Evolutionary conservation across 2,113 vertebrate species (phyloP), one percentile per base, ranked within the genome.

Genomic region (Seriola dumerili): DNA sequence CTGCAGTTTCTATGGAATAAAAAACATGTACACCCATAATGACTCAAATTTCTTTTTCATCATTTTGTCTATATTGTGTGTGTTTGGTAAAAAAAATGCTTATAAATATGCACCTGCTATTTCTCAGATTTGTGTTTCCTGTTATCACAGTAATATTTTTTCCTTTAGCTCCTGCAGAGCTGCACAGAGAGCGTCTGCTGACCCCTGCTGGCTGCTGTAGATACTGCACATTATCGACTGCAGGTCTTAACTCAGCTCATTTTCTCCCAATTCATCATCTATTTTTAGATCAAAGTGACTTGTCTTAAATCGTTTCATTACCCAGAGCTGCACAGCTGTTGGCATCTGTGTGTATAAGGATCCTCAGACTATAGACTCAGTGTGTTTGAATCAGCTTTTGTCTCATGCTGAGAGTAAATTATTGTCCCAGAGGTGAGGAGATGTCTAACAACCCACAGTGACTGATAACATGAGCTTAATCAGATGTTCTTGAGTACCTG

Each of bases 1-100:
- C 85, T 89, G 91, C 71, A 72, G 86, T 90, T 89, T 94, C 66
- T 89, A 91, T 87, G 78, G 80, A 92, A 93, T 91, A 88, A 91
- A 65, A 44, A 73, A 92, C 42, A 13, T 72, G 68, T 62, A 50
- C 46, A 80, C 74, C 69, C 42, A 71, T 19, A 32, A 19, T 13
- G 25, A 44, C 44, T 72, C 58, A 13, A 9, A 38, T 48, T 40
- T 32, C 0, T 38, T 48, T 25, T 44, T 36, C 2, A 6, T 38
- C 6, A 38, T 38, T 38, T 38, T 42, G 40, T 42, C 40, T 42
- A 36, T 36, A 36, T 42, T 10, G 40, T 9, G 40, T 42, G 40
- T 42, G 40, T 42, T 9, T 5, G 34, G 6, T 36, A 36, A 36
- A 36, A 36, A 36, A 36, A 36, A 4, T 5, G 6, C 1, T 5